Percentiles rank a stretch among this genome's conserved stretches.
Evolutionary conservation across 2,888 invertebrate species (phyloP).

Genomic region (Drosophila antonietae): DNA sequence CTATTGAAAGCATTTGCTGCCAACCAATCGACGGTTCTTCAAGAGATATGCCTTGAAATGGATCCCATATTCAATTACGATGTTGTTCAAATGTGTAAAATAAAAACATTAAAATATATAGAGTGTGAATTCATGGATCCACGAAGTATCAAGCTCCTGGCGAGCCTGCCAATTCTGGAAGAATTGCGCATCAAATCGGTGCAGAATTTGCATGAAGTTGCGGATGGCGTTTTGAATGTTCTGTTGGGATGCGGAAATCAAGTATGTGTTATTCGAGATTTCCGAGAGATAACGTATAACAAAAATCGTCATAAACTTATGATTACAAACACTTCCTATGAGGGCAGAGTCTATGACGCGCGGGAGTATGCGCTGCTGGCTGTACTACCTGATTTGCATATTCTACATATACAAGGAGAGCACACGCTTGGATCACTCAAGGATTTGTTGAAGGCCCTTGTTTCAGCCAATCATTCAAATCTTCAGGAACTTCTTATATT

Average conservation of each 20-base stretch:
- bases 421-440: conserved; percentile 2
- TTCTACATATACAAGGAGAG: conserved; percentile 1
- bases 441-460: conserved; percentile 2
- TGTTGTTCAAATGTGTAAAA: background rate
- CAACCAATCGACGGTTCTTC: background rate
- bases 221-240: background rate
- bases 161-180: background rate
- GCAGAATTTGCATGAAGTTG: background rate
- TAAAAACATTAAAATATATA: background rate
- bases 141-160: background rate
- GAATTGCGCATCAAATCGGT: background rate
- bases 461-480: background rate
- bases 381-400: background rate
- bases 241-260: background rate
- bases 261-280: background rate
- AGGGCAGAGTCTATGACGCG: background rate
- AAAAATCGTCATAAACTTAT: background rate
- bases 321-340: background rate
- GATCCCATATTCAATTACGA: background rate
- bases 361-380: background rate
- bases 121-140: background rate
- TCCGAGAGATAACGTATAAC: background rate
- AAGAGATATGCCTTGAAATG: background rate
- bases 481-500: background rate
- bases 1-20: background rate